Base-by-base conservation (phyloP, 2,797 vertebrate genomes). In the Micropoecilia bifurca region DNA sequence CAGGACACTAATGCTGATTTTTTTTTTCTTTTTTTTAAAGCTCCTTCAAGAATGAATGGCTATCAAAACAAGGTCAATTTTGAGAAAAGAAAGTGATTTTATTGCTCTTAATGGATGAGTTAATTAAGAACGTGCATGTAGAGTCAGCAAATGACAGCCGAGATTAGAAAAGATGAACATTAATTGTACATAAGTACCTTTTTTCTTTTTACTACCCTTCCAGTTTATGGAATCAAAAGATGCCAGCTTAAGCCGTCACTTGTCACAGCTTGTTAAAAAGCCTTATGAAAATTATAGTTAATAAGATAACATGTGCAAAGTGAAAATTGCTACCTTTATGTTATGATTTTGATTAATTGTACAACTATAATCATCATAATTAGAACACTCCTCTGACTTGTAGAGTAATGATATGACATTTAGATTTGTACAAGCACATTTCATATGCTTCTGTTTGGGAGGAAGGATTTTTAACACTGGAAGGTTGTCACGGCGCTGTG, bases 251-350 rank as follows among this genome's bases (percentile, higher is more conserved):
- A 80, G 80, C 81, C 69, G 75, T 74, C 36, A 48, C 47, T 13
- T 10, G 3, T 74, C 45, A 25, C 10, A 16, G 36, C 75, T 84
- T 77, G 30, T 78, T 68, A 33, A 74, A 39, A 73, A 28, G 22
- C 4, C 25, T 14, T 48, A 2, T 30, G 30, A 36, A 55, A 75
- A 81, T 73, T 66, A 10, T 16, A 59, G 77, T 48, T 78, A 74
- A 71, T 63, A 48, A 33, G 59, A 12, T 41, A 33, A 28, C 3
- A 73, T 6, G 55, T 50, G 28, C 1, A 3, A 43, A 75, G 73
- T 28, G 20, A 80, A 87, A 80, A 84, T 61, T 68, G 33, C 22
- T 7, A 63, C 73, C 57, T 86, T 78, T 77, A 9, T 66, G n/a
- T 73, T 0, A 1, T 3, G 0, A 68, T 57, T 79, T 81, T 76